A percentile compares a stretch with the other conserved stretches of the same genome.
phyloP scores from a whole-genome alignment of 2,113 vertebrate genomes.

The Mormyrus iriodes region DNA sequence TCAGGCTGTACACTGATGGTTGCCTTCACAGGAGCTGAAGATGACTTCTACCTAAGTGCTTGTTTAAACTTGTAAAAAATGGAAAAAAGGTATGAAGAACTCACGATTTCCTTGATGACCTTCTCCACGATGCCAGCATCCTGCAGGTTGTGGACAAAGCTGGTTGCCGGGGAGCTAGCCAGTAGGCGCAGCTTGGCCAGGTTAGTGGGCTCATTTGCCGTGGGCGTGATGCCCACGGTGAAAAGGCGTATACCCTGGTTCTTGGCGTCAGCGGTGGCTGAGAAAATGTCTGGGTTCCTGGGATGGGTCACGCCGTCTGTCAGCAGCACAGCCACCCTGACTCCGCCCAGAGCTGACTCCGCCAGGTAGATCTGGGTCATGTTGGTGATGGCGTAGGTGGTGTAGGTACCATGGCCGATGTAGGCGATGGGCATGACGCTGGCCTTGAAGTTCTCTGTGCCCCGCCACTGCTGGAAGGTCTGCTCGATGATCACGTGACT shows the following conservation, averaged over 20 bases:
- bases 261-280: slow-evolving; percentile 79
- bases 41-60: neutral
- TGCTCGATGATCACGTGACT: slow-evolving; percentile 80
- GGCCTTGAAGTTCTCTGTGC: slow-evolving; percentile 70
- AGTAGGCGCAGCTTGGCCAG: slow-evolving; percentile 71
- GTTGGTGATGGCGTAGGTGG: slow-evolving; percentile 86
- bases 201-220: slow-evolving; percentile 71
- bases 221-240: slow-evolving; percentile 73
- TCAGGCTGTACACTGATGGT: neutral
- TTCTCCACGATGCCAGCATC: slow-evolving; percentile 68
- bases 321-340: slow-evolving; percentile 73
- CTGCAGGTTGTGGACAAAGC: slow-evolving; percentile 75
- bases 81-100: slow-evolving; percentile 47
- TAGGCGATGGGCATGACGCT: slow-evolving; percentile 65
- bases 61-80: slow-evolving; percentile 17
- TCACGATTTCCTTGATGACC: slow-evolving; percentile 73
- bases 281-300: slow-evolving; percentile 83
- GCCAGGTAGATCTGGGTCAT: slow-evolving; percentile 77
- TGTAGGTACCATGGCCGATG: slow-evolving; percentile 84
- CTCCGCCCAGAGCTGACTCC: slow-evolving; percentile 62
- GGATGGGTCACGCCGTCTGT: slow-evolving; percentile 78
- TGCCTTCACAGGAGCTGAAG: neutral
- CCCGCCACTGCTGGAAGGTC: slow-evolving; percentile 76
- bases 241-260: slow-evolving; percentile 80
- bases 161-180: slow-evolving; percentile 70